Base-by-base conservation (phyloP, 2,888 invertebrate genomes). In the Miltochrista miniata region DNA sequence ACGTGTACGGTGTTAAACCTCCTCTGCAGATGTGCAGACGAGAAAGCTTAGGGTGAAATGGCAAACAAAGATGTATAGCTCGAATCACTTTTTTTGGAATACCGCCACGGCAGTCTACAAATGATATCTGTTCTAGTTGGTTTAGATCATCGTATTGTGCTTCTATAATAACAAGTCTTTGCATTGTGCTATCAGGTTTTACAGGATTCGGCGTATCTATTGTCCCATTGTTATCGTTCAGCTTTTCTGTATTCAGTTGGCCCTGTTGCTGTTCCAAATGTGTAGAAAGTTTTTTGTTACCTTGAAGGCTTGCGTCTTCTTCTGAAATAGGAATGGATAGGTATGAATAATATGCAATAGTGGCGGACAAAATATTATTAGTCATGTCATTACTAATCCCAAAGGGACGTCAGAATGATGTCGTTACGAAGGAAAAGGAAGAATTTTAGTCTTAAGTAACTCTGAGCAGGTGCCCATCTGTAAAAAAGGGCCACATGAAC, bases 21-120 rank as follows among this genome's bases (percentile, higher is more conserved):
- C 66, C 62, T 44, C 60, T 72, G 10, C 54, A 59, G 14, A 84
- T 68, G 1, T 67, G 69, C 3, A 85, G 45, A 51, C 72, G 80
- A 5, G 45, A 64, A 9, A 84, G 56, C 0, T 49, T 38, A 1
- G 65, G n/a, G 35, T 85, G 84, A 54, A 75, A 85, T 5, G 83
- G 79, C 9, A 79, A 15, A 41, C 76, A 75, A 1, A 82, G 39
- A 41, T 62, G 63, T 15, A 86, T 50, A 0, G 75, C 75, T 45
- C 71, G 61, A 2, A 85, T 72, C 1, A 84, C 18, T 65, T 72
- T 70, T 36, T 58, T 60, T 14, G 68, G 59, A 45, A 81, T 67
- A 15, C 46, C 33, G 3, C 55, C 31, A 24, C 50, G 38, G 37
- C 66, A 60, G 5, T 55, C 48, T 2, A 56, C 39, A 29, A 85